Conservation (phyloP, 2,113 vertebrate genomes). For the Charina bottae region DNA sequence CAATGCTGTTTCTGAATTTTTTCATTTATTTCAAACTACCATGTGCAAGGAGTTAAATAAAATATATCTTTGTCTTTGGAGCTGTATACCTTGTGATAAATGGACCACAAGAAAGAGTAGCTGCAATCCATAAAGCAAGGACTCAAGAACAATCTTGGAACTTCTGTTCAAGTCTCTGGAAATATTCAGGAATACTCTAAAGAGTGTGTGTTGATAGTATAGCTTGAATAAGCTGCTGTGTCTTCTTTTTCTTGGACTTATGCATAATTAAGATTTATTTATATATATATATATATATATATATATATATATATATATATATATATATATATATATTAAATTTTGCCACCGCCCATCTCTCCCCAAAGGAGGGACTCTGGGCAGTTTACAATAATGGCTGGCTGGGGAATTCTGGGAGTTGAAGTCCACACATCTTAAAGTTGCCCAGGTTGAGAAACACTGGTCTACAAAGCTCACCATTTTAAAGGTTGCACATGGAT, state of each 20-base stretch:
- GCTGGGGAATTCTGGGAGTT: no score
- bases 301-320: no score
- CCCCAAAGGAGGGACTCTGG: no score
- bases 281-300: no score
- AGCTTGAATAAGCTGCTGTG: not conserved
- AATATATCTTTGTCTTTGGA: not conserved
- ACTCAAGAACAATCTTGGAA: not conserved
- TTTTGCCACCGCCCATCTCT: no score
- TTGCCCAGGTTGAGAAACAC: no score
- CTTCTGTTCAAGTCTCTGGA: not conserved
- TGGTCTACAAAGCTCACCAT: not conserved
- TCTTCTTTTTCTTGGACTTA: not conserved
- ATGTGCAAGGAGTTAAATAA: not conserved
- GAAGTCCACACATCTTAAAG: no score
- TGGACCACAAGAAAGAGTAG: not conserved
- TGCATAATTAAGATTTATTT: no score
- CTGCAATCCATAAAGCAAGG: not conserved
- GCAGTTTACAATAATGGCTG: no score
- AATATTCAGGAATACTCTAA: conserved; percentile 12
- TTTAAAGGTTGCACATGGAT: not conserved
- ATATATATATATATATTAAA: no score
- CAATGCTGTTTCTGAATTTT: not conserved
- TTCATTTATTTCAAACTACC: not conserved
- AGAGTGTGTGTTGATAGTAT: not conserved
- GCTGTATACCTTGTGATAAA: conserved; percentile 1